Conservation (phyloP, 2,888 invertebrate genomes). For the Drosophila robusta region DNA sequence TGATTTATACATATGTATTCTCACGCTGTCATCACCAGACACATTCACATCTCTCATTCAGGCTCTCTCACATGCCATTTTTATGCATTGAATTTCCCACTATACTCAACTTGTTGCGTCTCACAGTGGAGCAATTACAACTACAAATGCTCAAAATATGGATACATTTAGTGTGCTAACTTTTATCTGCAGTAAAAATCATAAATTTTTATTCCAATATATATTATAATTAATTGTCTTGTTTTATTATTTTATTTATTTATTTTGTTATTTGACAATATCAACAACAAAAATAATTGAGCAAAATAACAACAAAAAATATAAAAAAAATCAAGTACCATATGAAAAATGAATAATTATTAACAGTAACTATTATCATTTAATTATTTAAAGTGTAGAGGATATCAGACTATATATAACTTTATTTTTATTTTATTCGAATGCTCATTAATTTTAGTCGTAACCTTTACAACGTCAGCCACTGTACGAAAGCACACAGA, state of each 20-base stretch:
- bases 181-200: no score
- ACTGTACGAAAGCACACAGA: conserved; percentile 32
- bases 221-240: no score
- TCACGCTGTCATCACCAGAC: conserved; percentile 60
- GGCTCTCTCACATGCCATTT: conserved; percentile 32
- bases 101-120: conserved; percentile 54
- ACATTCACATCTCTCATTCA: conserved; percentile 40
- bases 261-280: no score
- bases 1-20: neutral
- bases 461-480: neutral
- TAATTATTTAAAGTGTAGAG: neutral
- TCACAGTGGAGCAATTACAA: conserved; percentile 29
- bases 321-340: no score
- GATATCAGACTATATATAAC: neutral
- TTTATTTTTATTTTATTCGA: neutral
- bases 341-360: no score
- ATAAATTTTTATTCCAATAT: no score
- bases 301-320: no score
- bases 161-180: no score
- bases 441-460: neutral
- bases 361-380: no score
- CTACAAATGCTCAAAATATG: no score
- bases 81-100: conserved; percentile 41
- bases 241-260: no score
- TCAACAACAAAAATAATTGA: no score